A percentile compares a stretch with the other conserved stretches of the same genome.
Conservation (phyloP, 1,140 invertebrate genomes). For the Chironomus striatipennis region DNA sequence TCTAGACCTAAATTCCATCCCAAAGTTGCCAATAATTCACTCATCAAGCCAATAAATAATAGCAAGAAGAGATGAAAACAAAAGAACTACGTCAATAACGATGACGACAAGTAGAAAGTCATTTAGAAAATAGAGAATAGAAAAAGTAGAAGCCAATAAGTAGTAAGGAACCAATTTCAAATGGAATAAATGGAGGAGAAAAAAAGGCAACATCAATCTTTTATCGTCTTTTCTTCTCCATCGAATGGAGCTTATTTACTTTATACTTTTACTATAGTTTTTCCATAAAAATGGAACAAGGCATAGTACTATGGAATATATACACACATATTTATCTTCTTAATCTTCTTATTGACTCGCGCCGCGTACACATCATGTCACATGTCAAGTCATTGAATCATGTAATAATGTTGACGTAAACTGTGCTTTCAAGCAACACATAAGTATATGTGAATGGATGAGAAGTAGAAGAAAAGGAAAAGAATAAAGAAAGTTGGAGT, state of each 20-base stretch:
- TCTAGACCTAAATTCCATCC: too few relatives aligned
- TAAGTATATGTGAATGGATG: too few relatives aligned
- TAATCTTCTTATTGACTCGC: neutral
- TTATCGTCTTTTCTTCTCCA: neutral
- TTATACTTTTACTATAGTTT: too few relatives aligned
- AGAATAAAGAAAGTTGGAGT: neutral
- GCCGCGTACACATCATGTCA: neutral
- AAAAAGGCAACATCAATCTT: conserved; percentile 6
- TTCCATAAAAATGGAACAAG: too few relatives aligned
- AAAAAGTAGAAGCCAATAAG: neutral
- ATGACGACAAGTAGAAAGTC: conserved; percentile 2
- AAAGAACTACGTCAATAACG: neutral
- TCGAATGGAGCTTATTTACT: too few relatives aligned
- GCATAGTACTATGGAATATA: neutral
- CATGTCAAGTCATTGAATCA: neutral
- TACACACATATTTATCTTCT: conserved; percentile 1
- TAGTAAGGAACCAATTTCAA: neutral
- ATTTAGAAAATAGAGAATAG: neutral
- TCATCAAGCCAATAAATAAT: too few relatives aligned
- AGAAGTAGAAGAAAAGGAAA: neutral
- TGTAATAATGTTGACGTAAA: conserved; percentile 9
- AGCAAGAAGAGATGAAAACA: too few relatives aligned
- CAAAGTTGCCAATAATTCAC: too few relatives aligned
- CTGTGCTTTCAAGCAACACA: neutral
- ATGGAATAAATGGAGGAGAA: neutral